These are phyloP conservation scores for Paragorgia papillata DNA, from an alignment of 92 coral and sea anemone species.

Conservation along the genomic window DNA sequence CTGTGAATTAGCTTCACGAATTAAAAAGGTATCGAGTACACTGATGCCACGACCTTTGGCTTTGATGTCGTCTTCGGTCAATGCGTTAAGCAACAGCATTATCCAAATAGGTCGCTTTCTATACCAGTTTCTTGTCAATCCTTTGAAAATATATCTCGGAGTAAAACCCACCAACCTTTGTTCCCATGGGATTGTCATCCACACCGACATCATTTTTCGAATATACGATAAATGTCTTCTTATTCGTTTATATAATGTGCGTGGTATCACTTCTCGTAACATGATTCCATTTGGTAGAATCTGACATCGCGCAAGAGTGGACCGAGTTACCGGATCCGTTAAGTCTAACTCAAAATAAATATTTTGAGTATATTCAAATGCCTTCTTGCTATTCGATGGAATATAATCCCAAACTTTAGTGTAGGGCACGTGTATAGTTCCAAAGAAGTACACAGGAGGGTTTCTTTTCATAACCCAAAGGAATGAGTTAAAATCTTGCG, in stretches of 20 bases:
- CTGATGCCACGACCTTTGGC: constrained; percentile 83
- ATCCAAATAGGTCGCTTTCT: constrained; percentile 96
- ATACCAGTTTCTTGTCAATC: constrained; percentile 86
- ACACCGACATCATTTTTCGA: constrained; percentile 72
- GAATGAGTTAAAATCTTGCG: constrained; percentile 74
- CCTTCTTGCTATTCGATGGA: constrained; percentile 89
- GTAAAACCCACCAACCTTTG: constrained; percentile 20
- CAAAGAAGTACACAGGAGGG: constrained; percentile 96
- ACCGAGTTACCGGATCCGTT: constrained; percentile 66
- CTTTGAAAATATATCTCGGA: constrained; percentile 72
- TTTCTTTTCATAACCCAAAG: constrained; percentile 79
- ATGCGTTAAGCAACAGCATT: constrained; percentile 90
- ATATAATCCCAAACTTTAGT: constrained; percentile 98
- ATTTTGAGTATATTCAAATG: constrained; percentile 77
- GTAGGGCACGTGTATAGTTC: constrained; percentile 96
- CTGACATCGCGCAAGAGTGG: constrained; percentile 88
- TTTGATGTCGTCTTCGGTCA: constrained; percentile 88
- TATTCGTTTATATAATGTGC: constrained; percentile 70
- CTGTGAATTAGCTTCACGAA: constrained; percentile 66
- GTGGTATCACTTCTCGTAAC: constrained; percentile 70
- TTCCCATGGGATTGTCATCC: constrained; percentile 69
- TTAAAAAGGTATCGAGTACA: constrained; percentile 85
- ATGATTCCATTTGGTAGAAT: constrained; percentile 74
- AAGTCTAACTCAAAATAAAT: constrained; percentile 95
- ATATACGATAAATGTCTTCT: constrained; percentile 77